Evolutionary conservation across 2,113 vertebrate species (phyloP), one percentile per base, ranked within the genome.

Genomic region (Leptobrachium leishanense): DNA sequence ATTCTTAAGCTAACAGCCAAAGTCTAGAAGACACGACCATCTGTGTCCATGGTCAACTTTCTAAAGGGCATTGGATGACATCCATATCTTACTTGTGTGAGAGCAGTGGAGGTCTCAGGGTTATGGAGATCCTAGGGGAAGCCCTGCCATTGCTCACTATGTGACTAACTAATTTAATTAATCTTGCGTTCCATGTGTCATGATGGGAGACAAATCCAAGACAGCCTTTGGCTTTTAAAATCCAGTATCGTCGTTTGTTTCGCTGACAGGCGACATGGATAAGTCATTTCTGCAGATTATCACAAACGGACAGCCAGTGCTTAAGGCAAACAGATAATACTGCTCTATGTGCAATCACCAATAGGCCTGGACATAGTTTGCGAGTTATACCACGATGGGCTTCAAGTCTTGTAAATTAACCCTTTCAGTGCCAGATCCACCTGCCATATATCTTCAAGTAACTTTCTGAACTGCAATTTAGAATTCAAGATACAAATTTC

Each of bases 21-120:
- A 7, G 2, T 44, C 5, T 57, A 54, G 8, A 44, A n/a, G 42
- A 20, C 31, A 0, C 86, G 46, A 79, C 87, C 88, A 89, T 67
- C 88, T 90, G 88, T 81, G 43, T 82, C 43, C 69, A 63, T 72
- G 62, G 82, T 84, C 67, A 83, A 57, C 76, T 83, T 65, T 80
- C 79, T 6, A 41, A 62, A 81, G 13, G 0, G 80, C 82, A 40
- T 68, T 43, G 39, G 1, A 0, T 6, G 71, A 42, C 66, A 50
- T 74, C 43, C 59, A 43, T 73, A 63, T 57, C 72, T 70, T 66
- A 72, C 82, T 76, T 62, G 53, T 5, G 0, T 66, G 72, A 57
- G 70, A 44, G 2, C 9, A 0, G 9, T 78, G 44, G 7, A 0
- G 57, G 2, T 75, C 83, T 81, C 68, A 78, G 74, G 83, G 81